Base-by-base conservation (phyloP, 2,888 invertebrate species). In the Tetramorium bicarinatum region DNA sequence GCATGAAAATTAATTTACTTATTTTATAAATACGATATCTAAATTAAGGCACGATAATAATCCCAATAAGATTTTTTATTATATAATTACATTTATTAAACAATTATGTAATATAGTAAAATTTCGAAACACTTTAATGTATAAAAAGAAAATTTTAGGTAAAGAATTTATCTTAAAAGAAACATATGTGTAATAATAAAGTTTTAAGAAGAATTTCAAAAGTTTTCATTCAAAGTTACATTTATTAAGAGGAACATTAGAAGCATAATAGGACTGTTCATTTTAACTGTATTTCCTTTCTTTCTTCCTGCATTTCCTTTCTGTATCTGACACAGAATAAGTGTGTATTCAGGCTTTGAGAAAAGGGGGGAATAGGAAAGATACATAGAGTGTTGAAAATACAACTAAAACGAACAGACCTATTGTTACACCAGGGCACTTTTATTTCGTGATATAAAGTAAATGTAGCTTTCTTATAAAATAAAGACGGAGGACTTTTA, bases 191-290 rank as follows among this genome's bases (percentile, higher is more conserved):
- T 25, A 59, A 18, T 59, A 56, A 72, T 18, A 41, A 21, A 2
- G 25, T 41, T 41, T 72, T 1, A 3, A 41, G 41, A 21, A 7
- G 11, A 21, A 25, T 41, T 41, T 59, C 18, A 13, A 59, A 59
- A 72, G 59, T 21, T 56, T 54, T 41, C 18, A 41, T 18, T 59
- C 56, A 41, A 72, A 72, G 66, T 72, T 72, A 25, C 41, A 59
- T 72, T 72, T 72, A 59, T 56, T 59, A 59, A 25, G 41, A 59
- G 79, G 25, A 4, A 79, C 56, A 25, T 62, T 67, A 67, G 56
- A 69, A 52, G n/a, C 21, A 76, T 76, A 76, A 80, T 44, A 79
- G 56, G 25, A 18, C 74, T 56, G 54, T 79, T 80, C 72, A 76
- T 72, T 72, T 59, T 72, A 72, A 56, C 41, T 41, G 72, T 18